Base-by-base conservation (phyloP, 1,140 invertebrate species). In the Rhagoletis zephyria region DNA sequence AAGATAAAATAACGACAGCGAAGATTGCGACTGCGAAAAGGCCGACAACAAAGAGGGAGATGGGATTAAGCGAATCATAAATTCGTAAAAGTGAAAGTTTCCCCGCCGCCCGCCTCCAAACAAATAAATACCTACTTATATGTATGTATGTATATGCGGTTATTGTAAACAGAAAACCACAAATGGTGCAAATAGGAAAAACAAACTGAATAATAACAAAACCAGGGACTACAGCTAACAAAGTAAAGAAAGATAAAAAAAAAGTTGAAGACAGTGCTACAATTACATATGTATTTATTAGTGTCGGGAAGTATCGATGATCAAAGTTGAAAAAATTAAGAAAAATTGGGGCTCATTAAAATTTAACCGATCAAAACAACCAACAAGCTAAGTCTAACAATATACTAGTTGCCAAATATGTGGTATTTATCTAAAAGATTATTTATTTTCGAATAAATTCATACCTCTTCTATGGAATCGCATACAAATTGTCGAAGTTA, bases 21-120 rank as follows among this genome's bases (percentile, higher is more conserved):
- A 61, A 87, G 65, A 51, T 81, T 56, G 48, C 42, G n/a, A 51
- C n/a, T 81, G 74, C 74, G 48, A 51, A 81, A 81, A 81, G n/a
- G 42, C 74, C 74, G n/a, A 56, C 48, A 51, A 81, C 74, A 81
- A 81, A 56, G 74, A 51, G 74, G 48, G 74, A 81, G 74, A 45
- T 81, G 19, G 56, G 56, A 81, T 81, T 59, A 56, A 81, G 2
- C n/a, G 48, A 81, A 81, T 81, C n/a, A 56, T 16, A 81, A 81
- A 81, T 74, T 87, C 87, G 87, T 87, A 87, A 87, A 87, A 87
- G 87, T 87, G 87, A 87, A 87, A 87, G 87, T 87, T 87, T 81
- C 59, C 86, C 51, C 87, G 14, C 56, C 42, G 42, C 67, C 65
- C 87, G 48, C 5, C 64, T 61, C 65, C 64, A 87, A 45, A 56